Evolutionary conservation across 2,888 invertebrate species (phyloP), one percentile per base, ranked within the genome.

Genomic region (Coelinius sp.): DNA sequence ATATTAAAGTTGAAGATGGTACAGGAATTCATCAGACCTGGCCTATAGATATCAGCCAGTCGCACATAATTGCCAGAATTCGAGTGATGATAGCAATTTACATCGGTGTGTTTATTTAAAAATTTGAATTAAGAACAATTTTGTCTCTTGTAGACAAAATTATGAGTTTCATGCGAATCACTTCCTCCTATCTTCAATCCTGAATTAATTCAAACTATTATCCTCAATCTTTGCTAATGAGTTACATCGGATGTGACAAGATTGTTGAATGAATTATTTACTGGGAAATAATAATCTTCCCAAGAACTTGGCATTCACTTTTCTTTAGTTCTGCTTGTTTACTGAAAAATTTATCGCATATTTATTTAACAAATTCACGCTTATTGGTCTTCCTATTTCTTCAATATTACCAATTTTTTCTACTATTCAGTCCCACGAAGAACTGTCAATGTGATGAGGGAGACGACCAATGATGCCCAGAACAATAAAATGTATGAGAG

Each of bases 91-190:
- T 5, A 1, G 27, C 27, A 27, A 25, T 56, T 27, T 14, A 56
- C 56, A 27, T 8, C 12, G 27, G 27, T 27, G 20, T 14, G 27
- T 56, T 27, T 25, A 56, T 56, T 56, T 12, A 14, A 3, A n/a
- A 25, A 25, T 56, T 27, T 56, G n/a, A 25, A 56, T 56, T 56
- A 8, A 6, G n/a, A 27, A 56, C 6, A 56, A 56, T 56, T 56
- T 25, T 14, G 25, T 27, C 27, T 27, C 22, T 20, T n/a, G 8
- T 12, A 27, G 25, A 56, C 56, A 25, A 27, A 56, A 27, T 56
- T 56, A 56, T 27, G 14, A 56, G 25, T 56, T 56, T 27, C 56
- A 24, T 27, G 25, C 4, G 27, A 56, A 56, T 56, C 25, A 7
- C n/a, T 25, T n/a, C 25, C 25, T 24, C 25, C 25, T 22, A 24